These are phyloP conservation scores for Drosophila lacertosa DNA, from an alignment of 1,140 invertebrate species.

Conservation along the genomic window DNA sequence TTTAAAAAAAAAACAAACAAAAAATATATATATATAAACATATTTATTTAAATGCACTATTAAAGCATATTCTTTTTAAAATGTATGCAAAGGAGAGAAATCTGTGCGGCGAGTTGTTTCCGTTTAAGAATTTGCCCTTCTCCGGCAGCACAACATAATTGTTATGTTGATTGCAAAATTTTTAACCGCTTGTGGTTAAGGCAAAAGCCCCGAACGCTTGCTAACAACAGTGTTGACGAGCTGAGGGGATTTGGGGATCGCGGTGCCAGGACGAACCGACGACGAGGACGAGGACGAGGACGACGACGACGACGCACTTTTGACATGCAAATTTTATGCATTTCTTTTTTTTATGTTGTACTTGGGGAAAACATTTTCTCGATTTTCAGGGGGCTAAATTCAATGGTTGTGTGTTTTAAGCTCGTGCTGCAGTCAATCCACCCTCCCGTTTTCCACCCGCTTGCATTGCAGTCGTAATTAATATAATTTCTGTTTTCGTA, in stretches of 20 bases:
- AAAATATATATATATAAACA: too few relatives aligned
- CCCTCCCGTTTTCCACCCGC: not conserved
- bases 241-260: not conserved
- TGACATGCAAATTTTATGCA: constrained; percentile 81
- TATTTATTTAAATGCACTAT: constrained; percentile 65
- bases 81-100: constrained; percentile 52
- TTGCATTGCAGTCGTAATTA: constrained; percentile 65
- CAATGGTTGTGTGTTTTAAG: constrained; percentile 15
- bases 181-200: constrained; percentile 59
- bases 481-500: constrained; percentile 77
- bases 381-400: constrained; percentile 35
- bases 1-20: too few relatives aligned
- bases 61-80: constrained; percentile 36
- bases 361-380: constrained; percentile 38
- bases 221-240: constrained; percentile 47
- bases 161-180: constrained; percentile 79
- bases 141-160: constrained; percentile 52
- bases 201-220: constrained; percentile 51
- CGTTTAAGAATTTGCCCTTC: constrained; percentile 32
- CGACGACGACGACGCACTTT: constrained; percentile 71
- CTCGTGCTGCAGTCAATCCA: constrained; percentile 39
- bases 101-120: constrained; percentile 35
- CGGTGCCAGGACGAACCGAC: constrained; percentile 4
- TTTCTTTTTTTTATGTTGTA: constrained; percentile 59
- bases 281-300: constrained; percentile 25